phyloP scores from a whole-genome alignment of 2,888 invertebrate species.

The Hoplodrina ambigua region DNA sequence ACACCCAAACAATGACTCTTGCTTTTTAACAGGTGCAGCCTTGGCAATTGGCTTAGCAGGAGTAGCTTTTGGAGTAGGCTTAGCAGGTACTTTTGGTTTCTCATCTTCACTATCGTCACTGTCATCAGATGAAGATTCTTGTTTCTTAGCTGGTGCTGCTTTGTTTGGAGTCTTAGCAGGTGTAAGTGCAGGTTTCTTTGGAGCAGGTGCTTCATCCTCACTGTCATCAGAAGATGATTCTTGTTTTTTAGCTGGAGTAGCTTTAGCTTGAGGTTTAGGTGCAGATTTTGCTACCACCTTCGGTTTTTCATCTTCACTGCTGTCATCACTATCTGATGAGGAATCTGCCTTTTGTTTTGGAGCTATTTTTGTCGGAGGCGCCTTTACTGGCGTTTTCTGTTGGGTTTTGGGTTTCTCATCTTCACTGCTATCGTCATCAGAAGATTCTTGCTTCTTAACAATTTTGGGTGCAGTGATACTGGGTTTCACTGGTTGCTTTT shows the following conservation, averaged over 20 bases:
- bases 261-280: constrained; percentile 62
- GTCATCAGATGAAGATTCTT: constrained; percentile 73
- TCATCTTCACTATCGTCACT: constrained; percentile 79
- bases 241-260: constrained; percentile 66
- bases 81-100: constrained; percentile 58
- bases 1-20: too few relatives aligned
- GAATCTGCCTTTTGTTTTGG: constrained; percentile 59
- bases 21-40: constrained; percentile 58
- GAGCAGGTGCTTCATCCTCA: constrained; percentile 69
- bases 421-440: constrained; percentile 73
- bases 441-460: constrained; percentile 74
- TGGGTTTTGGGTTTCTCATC: constrained; percentile 75
- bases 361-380: constrained; percentile 57
- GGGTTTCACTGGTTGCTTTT: constrained; percentile 72
- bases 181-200: constrained; percentile 66
- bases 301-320: constrained; percentile 80
- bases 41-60: constrained; percentile 52
- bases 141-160: constrained; percentile 58
- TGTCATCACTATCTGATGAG: constrained; percentile 70
- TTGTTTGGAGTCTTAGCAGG: constrained; percentile 62
- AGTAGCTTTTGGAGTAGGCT: constrained; percentile 57
- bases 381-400: constrained; percentile 66
- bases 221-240: constrained; percentile 79
- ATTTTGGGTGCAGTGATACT: constrained; percentile 63
- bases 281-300: constrained; percentile 65